A percentile compares a stretch with the other conserved stretches of the same genome.
These are phyloP conservation scores for Calephelis virginiensis DNA, from an alignment of 1,140 invertebrate species.

Conservation along the genomic window DNA sequence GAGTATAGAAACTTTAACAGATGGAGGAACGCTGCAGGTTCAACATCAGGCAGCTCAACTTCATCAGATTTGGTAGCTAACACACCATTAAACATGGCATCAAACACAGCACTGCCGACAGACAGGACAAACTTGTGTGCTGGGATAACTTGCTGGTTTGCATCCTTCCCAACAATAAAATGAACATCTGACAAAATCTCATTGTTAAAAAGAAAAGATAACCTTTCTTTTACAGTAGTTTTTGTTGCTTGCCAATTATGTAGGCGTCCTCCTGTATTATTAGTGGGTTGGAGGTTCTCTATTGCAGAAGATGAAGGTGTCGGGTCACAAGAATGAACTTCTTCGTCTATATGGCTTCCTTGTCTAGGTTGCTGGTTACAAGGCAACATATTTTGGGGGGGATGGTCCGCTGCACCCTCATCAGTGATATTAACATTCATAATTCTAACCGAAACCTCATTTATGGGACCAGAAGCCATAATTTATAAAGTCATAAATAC, in stretches of 20 bases:
- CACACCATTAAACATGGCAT: constrained; percentile 92
- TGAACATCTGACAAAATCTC: constrained; percentile 89
- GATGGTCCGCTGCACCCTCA: constrained; percentile 49
- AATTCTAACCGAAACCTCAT: constrained; percentile 63
- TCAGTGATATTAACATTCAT: constrained; percentile 57
- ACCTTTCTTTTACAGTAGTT: constrained; percentile 86
- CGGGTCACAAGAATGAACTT: constrained; percentile 50
- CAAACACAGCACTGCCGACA: constrained; percentile 91
- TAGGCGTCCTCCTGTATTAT: constrained; percentile 62
- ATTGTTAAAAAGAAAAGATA: constrained; percentile 90
- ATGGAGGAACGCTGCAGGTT: constrained; percentile 87
- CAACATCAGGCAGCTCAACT: constrained; percentile 91
- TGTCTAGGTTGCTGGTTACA: constrained; percentile 63
- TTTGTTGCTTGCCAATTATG: constrained; percentile 86
- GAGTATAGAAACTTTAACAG: constrained; percentile 88
- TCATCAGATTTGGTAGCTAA: constrained; percentile 83
- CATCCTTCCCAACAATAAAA: constrained; percentile 87
- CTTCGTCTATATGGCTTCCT: constrained; percentile 49
- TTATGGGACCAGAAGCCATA: constrained; percentile 69
- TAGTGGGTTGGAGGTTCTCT: constrained; percentile 59
- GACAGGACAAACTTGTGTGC: constrained; percentile 92
- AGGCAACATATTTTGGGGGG: constrained; percentile 75
- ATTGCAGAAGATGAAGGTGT: constrained; percentile 60
- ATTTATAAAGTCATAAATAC: constrained; percentile 32
- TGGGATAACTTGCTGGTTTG: constrained; percentile 86